Evolutionary conservation across 2,797 vertebrate species (phyloP), one percentile per base, ranked within the genome.

Genomic region (Acrocephalus scirpaceus): DNA sequence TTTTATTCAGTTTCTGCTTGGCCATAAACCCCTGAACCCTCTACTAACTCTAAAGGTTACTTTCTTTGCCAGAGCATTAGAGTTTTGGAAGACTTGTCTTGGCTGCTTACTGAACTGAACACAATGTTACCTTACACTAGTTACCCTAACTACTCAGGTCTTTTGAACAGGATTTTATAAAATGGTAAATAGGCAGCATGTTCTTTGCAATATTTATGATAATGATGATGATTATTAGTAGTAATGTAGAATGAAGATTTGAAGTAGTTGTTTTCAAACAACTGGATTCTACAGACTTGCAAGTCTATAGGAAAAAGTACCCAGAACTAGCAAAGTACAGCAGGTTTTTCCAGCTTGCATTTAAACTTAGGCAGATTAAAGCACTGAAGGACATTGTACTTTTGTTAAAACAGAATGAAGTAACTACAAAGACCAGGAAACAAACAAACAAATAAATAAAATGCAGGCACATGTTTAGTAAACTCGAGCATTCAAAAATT

Each of bases 401-500:
- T 69, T 75, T 80, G 29, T 78, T 78, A 60, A 75, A 89, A 64
- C 8, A 88, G 17, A 48, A 60, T 22, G 16, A 89, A 91, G 12
- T 56, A 95, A 60, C 62, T 78, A 45, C 21, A 73, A 81, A 84
- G 61, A 72, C 9, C 13, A 40, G 16, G 50, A 87, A 88, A 85
- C 3, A 79, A 88, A 45, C 23, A 80, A 88, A 62, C 17, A 91
- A 84, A 64, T 5, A 94, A 83, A 79, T 7, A 69, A 86, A 73
- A 77, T 27, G 9, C 29, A 83, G 12, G 29, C 32, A 73, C 2
- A 2, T 19, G 9, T 66, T 92, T 73, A 81, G 65, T 71, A 86
- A 86, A 90, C 54, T 56, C 23, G 81, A 88, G n/a, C 13, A 64
- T 51, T 90, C 42, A 76, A 93, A 94, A 97, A 89, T 54, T 36